Evolutionary conservation across 2,888 invertebrate genomes (phyloP), one percentile per base, ranked within the genome.

Genomic region (Hylaea fasciaria): DNA sequence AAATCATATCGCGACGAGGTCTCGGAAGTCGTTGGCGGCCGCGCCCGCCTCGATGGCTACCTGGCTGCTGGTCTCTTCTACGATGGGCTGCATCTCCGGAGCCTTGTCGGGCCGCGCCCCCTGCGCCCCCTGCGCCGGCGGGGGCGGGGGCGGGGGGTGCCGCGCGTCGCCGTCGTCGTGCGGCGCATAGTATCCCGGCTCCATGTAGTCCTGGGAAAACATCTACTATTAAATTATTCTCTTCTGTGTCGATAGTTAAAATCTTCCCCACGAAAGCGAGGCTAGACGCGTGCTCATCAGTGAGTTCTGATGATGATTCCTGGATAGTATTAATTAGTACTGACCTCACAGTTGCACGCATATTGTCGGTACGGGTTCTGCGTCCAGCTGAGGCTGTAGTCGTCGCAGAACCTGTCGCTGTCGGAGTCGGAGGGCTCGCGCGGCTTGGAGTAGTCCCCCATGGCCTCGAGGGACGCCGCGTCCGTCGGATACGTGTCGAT

Each of bases 1-100:
- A 14, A 49, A 28, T 71, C 52, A 70, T 48, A 65, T 66, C 5
- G 67, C 62, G 49, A 70, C 55, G 40, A 65, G 35, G 37, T 71
- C 59, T 17, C 66, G 72, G 53, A 66, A 70, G 13, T 14, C 40
- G 14, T 9, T 14, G 40, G 40, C 73, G 14, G 83, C 83, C 65
- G 72, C 71, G 57, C 74, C 75, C 37, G 87, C 87, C 43, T 86
- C 87, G 17, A 86, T 80, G 35, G 82, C 85, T 44, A 89, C 62
- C 66, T 90, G 85, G 68, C 89, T 89, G 64, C 68, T 81, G 37
- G 88, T 89, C 71, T 91, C 90, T 63, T 91, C 91, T 1, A 80
- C 70, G 16, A 91, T 80, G 0, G 80, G 70, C 45, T 76, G 70
- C 66, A 89, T 78, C 51, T 72, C 73, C 29, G 67, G 59, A 11